phyloP scores from a whole-genome alignment of 2,797 vertebrate species.

The Hemibagrus guttatus region DNA sequence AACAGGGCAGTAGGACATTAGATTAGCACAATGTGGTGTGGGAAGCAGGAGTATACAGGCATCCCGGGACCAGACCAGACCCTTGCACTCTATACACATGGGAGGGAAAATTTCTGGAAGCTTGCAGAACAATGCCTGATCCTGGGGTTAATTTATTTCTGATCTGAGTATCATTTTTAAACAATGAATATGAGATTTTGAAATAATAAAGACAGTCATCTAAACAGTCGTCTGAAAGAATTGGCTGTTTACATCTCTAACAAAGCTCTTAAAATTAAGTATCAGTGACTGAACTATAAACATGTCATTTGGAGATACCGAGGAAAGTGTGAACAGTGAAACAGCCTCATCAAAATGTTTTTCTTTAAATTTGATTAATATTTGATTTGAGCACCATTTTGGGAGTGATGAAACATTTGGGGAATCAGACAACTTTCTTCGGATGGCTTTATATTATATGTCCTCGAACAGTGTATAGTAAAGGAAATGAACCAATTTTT shows the following conservation, averaged over 20 bases:
- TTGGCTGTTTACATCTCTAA: neutral
- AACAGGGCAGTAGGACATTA: constrained; percentile 17
- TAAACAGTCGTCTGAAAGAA: constrained; percentile 14
- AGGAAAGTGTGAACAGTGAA: constrained; percentile 8
- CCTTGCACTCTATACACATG: constrained; percentile 32
- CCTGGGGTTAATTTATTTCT: constrained; percentile 6
- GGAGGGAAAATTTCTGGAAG: constrained; percentile 11
- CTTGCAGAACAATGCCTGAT: constrained; percentile 21
- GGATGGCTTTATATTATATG: neutral
- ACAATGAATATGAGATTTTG: constrained; percentile 11
- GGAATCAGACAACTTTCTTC: neutral
- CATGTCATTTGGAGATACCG: neutral
- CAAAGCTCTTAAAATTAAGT: neutral
- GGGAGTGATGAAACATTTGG: neutral
- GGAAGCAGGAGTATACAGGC: constrained; percentile 39
- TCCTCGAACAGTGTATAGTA: neutral
- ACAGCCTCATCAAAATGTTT: neutral
- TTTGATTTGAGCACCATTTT: neutral
- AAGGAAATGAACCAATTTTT: neutral
- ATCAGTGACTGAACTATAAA: neutral
- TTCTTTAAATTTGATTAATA: neutral
- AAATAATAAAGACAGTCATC: constrained; percentile 1
- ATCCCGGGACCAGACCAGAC: constrained; percentile 33
- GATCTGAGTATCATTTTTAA: neutral
- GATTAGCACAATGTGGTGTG: constrained; percentile 30